These are phyloP conservation scores for Zeus faber DNA, from an alignment of 2,113 vertebrate species.

Conservation along the genomic window DNA sequence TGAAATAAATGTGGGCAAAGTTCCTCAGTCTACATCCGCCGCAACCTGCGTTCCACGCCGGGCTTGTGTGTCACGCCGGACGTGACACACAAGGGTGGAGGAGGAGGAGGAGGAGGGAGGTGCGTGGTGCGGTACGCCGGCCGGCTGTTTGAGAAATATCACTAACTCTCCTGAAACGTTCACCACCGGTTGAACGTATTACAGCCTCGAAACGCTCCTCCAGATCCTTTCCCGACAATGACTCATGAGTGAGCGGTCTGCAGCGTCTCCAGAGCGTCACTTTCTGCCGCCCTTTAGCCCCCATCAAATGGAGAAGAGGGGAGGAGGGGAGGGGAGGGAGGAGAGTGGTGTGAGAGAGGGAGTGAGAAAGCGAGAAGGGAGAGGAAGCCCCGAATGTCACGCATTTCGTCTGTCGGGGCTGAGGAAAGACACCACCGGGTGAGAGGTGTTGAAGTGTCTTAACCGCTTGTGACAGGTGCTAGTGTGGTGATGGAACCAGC, in stretches of 20 bases:
- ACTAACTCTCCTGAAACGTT: constrained; percentile 45
- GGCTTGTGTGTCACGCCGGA: too few species aligned
- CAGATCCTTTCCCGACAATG: constrained; percentile 28
- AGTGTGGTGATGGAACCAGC: constrained; percentile 6
- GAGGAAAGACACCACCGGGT: background rate
- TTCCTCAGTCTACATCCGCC: too few species aligned
- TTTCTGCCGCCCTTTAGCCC: too few species aligned
- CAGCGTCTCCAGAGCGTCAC: too few species aligned
- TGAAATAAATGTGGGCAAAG: too few species aligned
- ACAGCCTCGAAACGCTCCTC: constrained; percentile 37
- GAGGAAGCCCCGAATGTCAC: constrained; percentile 1
- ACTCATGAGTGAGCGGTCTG: too few species aligned
- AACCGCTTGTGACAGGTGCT: constrained; percentile 14
- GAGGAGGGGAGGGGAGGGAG: background rate
- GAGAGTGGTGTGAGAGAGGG: too few species aligned
- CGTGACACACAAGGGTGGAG: too few species aligned
- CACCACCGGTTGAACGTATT: constrained; percentile 35
- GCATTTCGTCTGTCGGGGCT: background rate
- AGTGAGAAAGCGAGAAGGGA: background rate
- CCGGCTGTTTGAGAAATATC: constrained; percentile 42
- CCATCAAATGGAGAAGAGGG: background rate
- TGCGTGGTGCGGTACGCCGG: constrained; percentile 26
- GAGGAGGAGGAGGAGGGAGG: constrained; percentile 44
- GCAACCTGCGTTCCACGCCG: too few species aligned
- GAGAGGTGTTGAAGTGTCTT: constrained; percentile 6